Evolutionary conservation across 2,888 invertebrate species (phyloP).

Genomic region (Idaea dimidiata): DNA sequence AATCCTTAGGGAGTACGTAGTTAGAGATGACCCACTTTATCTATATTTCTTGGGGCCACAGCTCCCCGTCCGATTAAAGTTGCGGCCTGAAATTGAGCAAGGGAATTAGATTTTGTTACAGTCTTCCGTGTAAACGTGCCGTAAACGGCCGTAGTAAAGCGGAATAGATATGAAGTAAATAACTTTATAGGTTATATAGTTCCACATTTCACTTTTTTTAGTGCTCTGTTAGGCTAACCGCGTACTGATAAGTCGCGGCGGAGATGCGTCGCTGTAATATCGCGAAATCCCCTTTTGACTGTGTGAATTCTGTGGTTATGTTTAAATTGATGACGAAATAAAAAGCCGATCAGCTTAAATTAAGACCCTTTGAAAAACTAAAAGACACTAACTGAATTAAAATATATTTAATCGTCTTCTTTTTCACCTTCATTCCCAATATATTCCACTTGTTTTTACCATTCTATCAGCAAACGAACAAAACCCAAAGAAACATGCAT

Average conservation of each 20-base stretch:
- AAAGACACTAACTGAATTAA: too few relatives aligned
- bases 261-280: too few relatives aligned
- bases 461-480: neutral
- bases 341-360: too few relatives aligned
- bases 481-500: slow-evolving; percentile 4
- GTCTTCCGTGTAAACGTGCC: slow-evolving; percentile 25
- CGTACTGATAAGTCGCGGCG: too few relatives aligned
- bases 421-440: too few relatives aligned
- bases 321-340: too few relatives aligned
- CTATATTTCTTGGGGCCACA: slow-evolving; percentile 44
- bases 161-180: slow-evolving; percentile 6
- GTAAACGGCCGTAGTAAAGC: slow-evolving; percentile 25
- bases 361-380: too few relatives aligned
- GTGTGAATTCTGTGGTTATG: too few relatives aligned
- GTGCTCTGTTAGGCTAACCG: neutral
- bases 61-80: slow-evolving; percentile 42
- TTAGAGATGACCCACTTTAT: slow-evolving; percentile 68
- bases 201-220: neutral
- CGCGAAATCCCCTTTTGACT: too few relatives aligned
- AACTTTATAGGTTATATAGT: neutral
- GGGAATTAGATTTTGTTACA: slow-evolving; percentile 37
- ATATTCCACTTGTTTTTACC: too few relatives aligned
- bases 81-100: slow-evolving; percentile 36
- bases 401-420: too few relatives aligned
- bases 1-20: slow-evolving; percentile 62